phyloP scores from a whole-genome alignment of 2,797 vertebrate genomes.

The Novumbra hubbsi region DNA sequence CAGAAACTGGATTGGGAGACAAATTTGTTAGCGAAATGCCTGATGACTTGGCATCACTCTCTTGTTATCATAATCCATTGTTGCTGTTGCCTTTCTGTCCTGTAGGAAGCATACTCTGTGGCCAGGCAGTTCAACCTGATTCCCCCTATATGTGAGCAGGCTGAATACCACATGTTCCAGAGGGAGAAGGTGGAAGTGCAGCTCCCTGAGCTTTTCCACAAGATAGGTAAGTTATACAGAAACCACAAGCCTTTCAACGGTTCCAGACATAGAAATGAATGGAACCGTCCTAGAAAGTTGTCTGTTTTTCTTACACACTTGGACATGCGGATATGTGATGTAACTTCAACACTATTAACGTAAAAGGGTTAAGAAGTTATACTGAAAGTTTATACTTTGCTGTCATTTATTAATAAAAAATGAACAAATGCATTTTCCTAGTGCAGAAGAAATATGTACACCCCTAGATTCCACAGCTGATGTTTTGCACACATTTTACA shows the following conservation, averaged over 20 bases:
- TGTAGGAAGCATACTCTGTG: conserved; percentile 85
- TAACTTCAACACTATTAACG: too few relatives aligned
- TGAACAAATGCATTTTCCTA: too few relatives aligned
- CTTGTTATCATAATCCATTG: neutral
- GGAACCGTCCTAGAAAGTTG: neutral
- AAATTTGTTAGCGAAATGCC: too few relatives aligned
- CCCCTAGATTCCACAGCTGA: too few relatives aligned
- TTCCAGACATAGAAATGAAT: neutral
- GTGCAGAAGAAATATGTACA: too few relatives aligned
- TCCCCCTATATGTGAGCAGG: conserved; percentile 87
- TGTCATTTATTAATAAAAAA: too few relatives aligned
- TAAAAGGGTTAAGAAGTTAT: too few relatives aligned
- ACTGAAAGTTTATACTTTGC: too few relatives aligned
- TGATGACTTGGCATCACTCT: neutral
- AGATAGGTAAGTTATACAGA: conserved; percentile 74
- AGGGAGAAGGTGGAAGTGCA: conserved; percentile 90
- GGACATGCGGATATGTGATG: too few relatives aligned
- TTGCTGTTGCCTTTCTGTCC: conserved; percentile 18
- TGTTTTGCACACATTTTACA: too few relatives aligned
- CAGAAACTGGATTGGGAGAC: too few relatives aligned
- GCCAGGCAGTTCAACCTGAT: conserved; percentile 88
- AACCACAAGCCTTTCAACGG: neutral
- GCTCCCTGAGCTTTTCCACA: conserved; percentile 87
- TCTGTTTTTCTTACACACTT: too few relatives aligned
- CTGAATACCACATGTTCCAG: conserved; percentile 91